A percentile compares a stretch with the other conserved stretches of the same genome.
These are phyloP conservation scores for Listronotus bonariensis DNA, from an alignment of 1,140 invertebrate genomes.

Conservation along the genomic window DNA sequence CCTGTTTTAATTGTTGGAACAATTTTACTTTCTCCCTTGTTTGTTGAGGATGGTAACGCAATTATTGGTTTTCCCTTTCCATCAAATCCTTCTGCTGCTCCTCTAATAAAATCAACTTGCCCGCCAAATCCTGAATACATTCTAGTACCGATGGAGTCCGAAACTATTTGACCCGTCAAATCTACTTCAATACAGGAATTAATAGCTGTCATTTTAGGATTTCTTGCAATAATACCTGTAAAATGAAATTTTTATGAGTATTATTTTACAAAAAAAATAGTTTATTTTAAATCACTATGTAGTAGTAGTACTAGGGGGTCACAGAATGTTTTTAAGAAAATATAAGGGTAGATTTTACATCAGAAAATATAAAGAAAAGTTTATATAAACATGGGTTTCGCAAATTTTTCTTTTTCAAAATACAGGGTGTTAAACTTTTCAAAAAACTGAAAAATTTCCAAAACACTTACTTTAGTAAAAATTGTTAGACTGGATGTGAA, in stretches of 20 bases:
- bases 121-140: slow-evolving; percentile 95
- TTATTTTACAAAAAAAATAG: too few species aligned
- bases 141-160: slow-evolving; percentile 89
- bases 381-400: too few species aligned
- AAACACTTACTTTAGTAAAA: too few species aligned
- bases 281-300: slow-evolving; percentile 19
- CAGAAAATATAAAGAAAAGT: too few species aligned
- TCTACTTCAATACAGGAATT: slow-evolving; percentile 97
- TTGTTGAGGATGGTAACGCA: slow-evolving; percentile 85
- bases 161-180: slow-evolving; percentile 90
- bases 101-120: slow-evolving; percentile 94
- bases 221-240: slow-evolving; percentile 80
- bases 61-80: slow-evolving; percentile 92
- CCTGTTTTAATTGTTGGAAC: slow-evolving; percentile 80
- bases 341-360: too few species aligned
- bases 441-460: too few species aligned
- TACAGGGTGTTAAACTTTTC: too few species aligned
- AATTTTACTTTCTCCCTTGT: slow-evolving; percentile 89
- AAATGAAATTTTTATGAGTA: slow-evolving; percentile 61
- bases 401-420: too few species aligned
- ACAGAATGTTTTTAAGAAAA: slow-evolving; percentile 7
- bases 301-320: neutral
- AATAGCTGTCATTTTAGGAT: slow-evolving; percentile 92
- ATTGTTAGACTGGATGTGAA: too few species aligned
- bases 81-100: slow-evolving; percentile 88